Evolutionary conservation across 1,140 invertebrate genomes (phyloP), one percentile per base, ranked within the genome.

Genomic region (Holotrichia oblita): DNA sequence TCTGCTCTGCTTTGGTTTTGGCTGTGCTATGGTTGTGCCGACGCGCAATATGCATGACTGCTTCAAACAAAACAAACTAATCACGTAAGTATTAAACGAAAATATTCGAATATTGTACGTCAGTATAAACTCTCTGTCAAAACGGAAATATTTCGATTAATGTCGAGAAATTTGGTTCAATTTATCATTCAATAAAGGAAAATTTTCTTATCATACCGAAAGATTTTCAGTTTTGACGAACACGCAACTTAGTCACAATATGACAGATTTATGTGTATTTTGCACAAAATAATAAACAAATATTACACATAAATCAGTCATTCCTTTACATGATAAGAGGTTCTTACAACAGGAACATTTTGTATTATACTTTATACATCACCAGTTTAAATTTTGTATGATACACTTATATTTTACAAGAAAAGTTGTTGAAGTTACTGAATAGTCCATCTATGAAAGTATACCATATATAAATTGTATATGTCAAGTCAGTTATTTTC

Each of bases 1-100:
- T 91, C 90, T 92, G 91, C 91, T 93, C 91, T 93, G 91, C 91
- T 93, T 93, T 88, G 90, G 90, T 90, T 90, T 90, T 92, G 91
- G 88, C 88, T 89, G 86, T 88, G 87, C 87, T 87, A 91, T 91
- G 91, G 91, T 92, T 83, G 84, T 91, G 89, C 91, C 90, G 90
- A 89, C 90, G 90, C 89, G 61, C 61, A 69, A 69, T 27, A 90
- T 92, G 91, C 91, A 92, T 92, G 91, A 90, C 88, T 55, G 91
- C 91, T 92, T 91, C 91, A 90, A 91, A 90, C 89, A 84, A 85
- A 86, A 83, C 83, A 84, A 85, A 85, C 79, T 78, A 88, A 90
- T 90, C 93, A 89, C 93, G 95, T 91, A 96, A 96, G 93, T 92
- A 92, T 90, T 72, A 72, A 74, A 41, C 40, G 41, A 69, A 34